phyloP scores from a whole-genome alignment of 2,113 vertebrate species.

The Festucalex cinctus region DNA sequence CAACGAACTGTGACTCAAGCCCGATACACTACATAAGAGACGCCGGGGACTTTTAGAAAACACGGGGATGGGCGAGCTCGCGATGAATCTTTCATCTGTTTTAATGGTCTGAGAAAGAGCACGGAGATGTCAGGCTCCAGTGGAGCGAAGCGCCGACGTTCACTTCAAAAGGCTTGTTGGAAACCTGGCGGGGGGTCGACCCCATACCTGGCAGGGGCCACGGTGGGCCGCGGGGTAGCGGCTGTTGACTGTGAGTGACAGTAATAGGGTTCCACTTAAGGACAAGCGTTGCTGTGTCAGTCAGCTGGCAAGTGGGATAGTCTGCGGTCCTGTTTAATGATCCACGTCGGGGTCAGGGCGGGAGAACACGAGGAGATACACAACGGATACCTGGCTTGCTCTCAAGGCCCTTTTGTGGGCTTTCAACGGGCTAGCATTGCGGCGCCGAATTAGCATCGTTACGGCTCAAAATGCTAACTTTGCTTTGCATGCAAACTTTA shows the following conservation, averaged over 20 bases:
- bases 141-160: conserved; percentile 53
- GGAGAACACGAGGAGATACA: conserved; percentile 49
- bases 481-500: conserved; percentile 18
- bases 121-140: conserved; percentile 52
- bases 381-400: conserved; percentile 52
- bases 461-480: conserved; percentile 9
- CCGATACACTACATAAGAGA: conserved; percentile 24
- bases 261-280: conserved; percentile 63
- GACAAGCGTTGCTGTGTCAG: conserved; percentile 45
- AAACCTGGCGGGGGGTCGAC: neutral
- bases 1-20: conserved; percentile 11
- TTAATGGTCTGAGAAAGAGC: conserved; percentile 65
- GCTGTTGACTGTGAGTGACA: conserved; percentile 58
- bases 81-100: conserved; percentile 62
- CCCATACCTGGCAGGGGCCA: conserved; percentile 50
- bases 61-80: conserved; percentile 25
- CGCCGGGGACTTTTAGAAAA: conserved; percentile 35
- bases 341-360: conserved; percentile 51
- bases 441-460: conserved; percentile 22
- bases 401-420: conserved; percentile 47
- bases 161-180: conserved; percentile 52
- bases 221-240: conserved; percentile 27
- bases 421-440: conserved; percentile 24
- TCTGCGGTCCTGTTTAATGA: conserved; percentile 59
- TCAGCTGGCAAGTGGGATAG: conserved; percentile 59